Conservation (phyloP, 2,113 vertebrate species). For the Takifugu bimaculatus region DNA sequence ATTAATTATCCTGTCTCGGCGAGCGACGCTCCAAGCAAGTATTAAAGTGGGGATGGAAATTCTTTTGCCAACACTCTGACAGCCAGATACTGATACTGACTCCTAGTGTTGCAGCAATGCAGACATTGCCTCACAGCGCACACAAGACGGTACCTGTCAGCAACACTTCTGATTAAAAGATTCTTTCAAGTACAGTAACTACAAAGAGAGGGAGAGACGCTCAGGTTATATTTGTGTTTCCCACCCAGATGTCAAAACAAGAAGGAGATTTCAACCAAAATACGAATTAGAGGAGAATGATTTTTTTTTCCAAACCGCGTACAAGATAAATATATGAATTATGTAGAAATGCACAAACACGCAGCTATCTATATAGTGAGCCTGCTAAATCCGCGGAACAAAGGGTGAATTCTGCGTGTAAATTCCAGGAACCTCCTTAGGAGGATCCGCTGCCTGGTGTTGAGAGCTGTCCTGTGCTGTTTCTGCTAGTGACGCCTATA, state of each 20-base stretch:
- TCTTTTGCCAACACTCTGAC: constrained; percentile 3
- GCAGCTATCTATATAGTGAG: constrained; percentile 8
- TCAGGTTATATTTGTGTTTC: constrained; percentile 57
- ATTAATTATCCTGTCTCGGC: constrained; percentile 28
- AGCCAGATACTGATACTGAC: constrained; percentile 62
- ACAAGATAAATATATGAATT: constrained; percentile 40
- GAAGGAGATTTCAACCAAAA: constrained; percentile 57
- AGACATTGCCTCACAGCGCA: constrained; percentile 6
- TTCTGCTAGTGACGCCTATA: constrained; percentile 35
- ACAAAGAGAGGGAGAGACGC: constrained; percentile 35
- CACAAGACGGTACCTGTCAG: constrained; percentile 33
- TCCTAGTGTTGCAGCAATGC: constrained; percentile 55
- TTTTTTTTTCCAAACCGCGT: constrained; percentile 37
- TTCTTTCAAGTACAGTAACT: constrained; percentile 47
- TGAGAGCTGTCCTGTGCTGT: constrained; percentile 53
- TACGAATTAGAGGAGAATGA: constrained; percentile 54
- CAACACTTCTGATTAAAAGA: constrained; percentile 22
- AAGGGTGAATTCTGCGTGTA: constrained; percentile 66
- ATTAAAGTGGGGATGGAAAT: constrained; percentile 29
- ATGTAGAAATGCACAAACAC: constrained; percentile 14
- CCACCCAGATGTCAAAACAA: constrained; percentile 63
- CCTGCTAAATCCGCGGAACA: constrained; percentile 46
- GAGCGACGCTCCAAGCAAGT: constrained; percentile 18
- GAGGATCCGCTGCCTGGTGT: constrained; percentile 49
- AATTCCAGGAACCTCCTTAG: constrained; percentile 58